Evolutionary conservation across 2,888 invertebrate species (phyloP), one percentile per base, ranked within the genome.

Genomic region (Trileptium ribeirensis): DNA sequence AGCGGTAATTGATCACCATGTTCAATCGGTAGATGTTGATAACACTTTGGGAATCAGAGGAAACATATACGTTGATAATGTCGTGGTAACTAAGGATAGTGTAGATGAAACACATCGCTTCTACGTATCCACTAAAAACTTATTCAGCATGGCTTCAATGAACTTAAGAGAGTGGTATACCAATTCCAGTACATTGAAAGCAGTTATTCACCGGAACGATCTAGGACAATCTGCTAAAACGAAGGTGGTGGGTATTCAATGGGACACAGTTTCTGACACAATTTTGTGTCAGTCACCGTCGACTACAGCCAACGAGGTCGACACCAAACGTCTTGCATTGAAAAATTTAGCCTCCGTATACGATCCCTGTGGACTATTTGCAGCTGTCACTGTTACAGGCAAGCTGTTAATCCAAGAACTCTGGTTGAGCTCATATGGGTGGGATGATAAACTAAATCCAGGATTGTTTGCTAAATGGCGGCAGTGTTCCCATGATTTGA

Each of bases 171-270:
- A 81, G 40, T 81, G 81, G 81, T n/a, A 24, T 2, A 84, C 84
- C 0, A 85, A 85, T 78, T 81, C 79, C 24, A 37, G 24, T 15
- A 8, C 80, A 3, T n/a, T 81, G 29, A 3, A 40, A 33, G 64
- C 80, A 34, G 15, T 19, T 2, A 19, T 81, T 1, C 81, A 36
- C 2, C 29, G 8, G 15, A 15, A 37, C 15, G 81, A 81, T 81
- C 77, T 24, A 3, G 80, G 29, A 3, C 36, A 37, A 15, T 15
- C 24, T 19, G 38, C 33, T 36, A 38, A 3, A 8, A 24, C 24
- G 33, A 70, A 83, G 39, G 82, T 79, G 24, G 67, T 85, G 64
- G 85, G 85, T 24, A 67, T 85, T 3, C n/a, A 36, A 2, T 85
- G 85, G 85, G 67, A 81, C 67, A 78, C 83, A n/a, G 80, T 83